phyloP scores from a whole-genome alignment of 2,113 vertebrate species.

The Cervus canadensis region DNA sequence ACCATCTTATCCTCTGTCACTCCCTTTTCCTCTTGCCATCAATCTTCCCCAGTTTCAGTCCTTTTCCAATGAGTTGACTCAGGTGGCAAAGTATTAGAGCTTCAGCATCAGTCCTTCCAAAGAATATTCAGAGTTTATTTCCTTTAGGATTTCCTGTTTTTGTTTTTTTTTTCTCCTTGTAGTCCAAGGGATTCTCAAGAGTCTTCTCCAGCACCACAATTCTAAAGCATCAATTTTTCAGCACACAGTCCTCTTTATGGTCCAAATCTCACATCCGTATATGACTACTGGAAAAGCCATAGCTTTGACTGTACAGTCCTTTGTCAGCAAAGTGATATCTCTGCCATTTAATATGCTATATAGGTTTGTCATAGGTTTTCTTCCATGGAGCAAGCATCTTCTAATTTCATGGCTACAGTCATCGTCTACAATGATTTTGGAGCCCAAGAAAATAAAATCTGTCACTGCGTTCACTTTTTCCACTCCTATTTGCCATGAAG shows the following conservation, averaged over 20 bases:
- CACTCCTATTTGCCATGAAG: fast-evolving
- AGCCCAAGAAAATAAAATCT: neutral
- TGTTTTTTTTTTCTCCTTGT: neutral
- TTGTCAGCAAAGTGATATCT: neutral
- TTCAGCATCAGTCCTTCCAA: neutral
- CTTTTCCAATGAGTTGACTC: neutral
- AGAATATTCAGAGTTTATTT: neutral
- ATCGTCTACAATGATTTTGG: neutral
- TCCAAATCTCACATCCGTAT: neutral
- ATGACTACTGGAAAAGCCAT: neutral
- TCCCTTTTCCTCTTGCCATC: neutral
- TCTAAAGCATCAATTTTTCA: neutral
- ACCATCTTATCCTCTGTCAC: neutral
- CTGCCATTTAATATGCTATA: neutral
- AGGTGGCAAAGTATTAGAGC: neutral
- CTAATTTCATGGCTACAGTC: neutral
- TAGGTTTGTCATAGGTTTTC: neutral
- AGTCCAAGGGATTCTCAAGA: neutral
- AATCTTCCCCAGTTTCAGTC: neutral
- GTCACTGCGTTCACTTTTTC: neutral
- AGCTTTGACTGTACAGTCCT: neutral
- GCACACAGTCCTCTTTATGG: neutral
- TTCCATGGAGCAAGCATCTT: neutral
- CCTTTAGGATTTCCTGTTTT: neutral
- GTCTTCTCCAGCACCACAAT: neutral